These are phyloP conservation scores for Hozukius guyotensis DNA, from an alignment of 2,797 vertebrate genomes.

Conservation along the genomic window DNA sequence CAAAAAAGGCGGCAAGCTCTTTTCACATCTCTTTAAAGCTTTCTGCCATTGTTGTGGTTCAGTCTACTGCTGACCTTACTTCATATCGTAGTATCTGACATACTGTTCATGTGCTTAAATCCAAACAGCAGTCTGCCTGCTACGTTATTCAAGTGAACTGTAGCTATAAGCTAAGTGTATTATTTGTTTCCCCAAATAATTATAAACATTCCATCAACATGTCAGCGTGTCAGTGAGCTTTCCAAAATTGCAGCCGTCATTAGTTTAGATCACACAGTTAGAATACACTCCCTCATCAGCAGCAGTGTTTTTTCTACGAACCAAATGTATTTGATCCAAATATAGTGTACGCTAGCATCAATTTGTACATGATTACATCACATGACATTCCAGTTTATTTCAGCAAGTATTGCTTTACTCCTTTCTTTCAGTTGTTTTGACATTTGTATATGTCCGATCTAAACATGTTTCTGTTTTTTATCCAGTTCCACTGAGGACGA, in stretches of 20 bases:
- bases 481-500: conserved; percentile 2
- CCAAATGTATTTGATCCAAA: conserved; percentile 21
- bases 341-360: neutral
- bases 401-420: conserved; percentile 24
- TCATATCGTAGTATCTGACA: neutral
- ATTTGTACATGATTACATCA: neutral
- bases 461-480: conserved; percentile 30
- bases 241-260: neutral
- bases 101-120: neutral
- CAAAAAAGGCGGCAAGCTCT: neutral
- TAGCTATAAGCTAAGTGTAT: neutral
- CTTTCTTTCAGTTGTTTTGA: conserved; percentile 9
- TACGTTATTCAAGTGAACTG: no score
- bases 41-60: neutral
- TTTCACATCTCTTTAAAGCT: neutral
- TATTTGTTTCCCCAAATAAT: no score
- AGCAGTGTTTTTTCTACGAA: neutral
- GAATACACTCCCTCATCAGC: neutral
- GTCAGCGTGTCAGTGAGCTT: neutral
- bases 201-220: neutral
- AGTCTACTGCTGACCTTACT: neutral
- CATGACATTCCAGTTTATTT: neutral
- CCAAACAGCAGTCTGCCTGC: neutral
- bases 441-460: conserved; percentile 13
- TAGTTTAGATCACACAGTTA: neutral